Base-by-base conservation (phyloP, 2,113 vertebrate species). In the Muntiacus muntjak region DNA sequence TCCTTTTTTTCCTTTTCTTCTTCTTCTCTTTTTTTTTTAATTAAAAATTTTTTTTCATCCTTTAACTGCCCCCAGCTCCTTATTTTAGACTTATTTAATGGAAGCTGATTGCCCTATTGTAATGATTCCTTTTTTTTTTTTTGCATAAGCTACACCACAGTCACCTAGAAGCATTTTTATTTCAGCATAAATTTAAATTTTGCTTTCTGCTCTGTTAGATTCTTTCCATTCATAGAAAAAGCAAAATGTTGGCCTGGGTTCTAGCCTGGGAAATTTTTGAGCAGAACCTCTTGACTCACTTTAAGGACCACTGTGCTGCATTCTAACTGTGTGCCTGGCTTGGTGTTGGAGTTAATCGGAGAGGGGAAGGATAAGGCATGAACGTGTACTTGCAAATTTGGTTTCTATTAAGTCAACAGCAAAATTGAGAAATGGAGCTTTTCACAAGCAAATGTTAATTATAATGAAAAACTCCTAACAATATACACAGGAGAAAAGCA, bases 361-460 rank as follows among this genome's bases (percentile, higher is more conserved):
- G 90, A 76, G 50, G 52, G n/a, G 21, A 21, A 16, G 17, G 28
- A 36, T 19, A 28, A 28, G 28, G 71, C 7, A 10, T 16, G 43
- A 60, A 60, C 2, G 10, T 5, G 2, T 62, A 55, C 86, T 84
- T 54, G 17, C 50, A 87, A 67, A 86, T 88, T 58, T 86, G 45
- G 21, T 86, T 92, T 92, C 86, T 78, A 74, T 64, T 21, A 83
- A 93, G 81, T 95, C 92, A 89, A 88, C 50, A 81, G 52, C 76
- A 83, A 95, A 94, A 91, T 8, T 26, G 86, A 96, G 90, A 96
- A 96, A 84, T 0, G 47, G 47, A 92, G 92, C 64, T 94, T 96
- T 96, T 94, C 91, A 96, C 85, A 55, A 85, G 96, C 60, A 95
- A 95, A 91, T 79, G 74, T 74, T 98, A 96, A 95, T 98, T 94